phyloP scores from a whole-genome alignment of 1,140 invertebrate species.

The Phymorhynchus buccinoides region DNA sequence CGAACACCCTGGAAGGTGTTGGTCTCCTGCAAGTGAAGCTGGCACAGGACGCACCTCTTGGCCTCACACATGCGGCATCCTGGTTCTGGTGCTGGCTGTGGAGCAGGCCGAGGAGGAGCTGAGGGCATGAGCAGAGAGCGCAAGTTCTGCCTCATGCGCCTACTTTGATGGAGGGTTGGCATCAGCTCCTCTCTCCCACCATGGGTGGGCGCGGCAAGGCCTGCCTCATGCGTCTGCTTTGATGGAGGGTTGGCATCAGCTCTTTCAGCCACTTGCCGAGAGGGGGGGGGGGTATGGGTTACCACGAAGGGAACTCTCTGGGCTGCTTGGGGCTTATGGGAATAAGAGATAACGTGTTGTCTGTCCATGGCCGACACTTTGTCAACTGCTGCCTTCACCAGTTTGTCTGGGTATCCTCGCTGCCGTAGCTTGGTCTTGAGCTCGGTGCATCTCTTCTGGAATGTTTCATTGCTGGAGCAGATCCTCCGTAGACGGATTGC shows the following conservation, averaged over 20 bases:
- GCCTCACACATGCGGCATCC: not conserved
- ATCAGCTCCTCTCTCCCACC: not conserved
- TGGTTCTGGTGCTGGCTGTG: not conserved
- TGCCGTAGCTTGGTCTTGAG: not conserved
- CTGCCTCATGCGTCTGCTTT: not conserved
- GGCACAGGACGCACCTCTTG: not conserved
- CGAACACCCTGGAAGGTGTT: not conserved
- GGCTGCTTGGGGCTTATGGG: too few relatives aligned
- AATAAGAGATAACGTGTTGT: not conserved
- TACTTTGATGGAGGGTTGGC: not conserved
- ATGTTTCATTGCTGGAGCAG: not conserved
- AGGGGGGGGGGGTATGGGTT: not conserved
- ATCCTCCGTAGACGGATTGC: not conserved
- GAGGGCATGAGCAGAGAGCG: not conserved
- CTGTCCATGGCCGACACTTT: not conserved
- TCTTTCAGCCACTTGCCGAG: not conserved
- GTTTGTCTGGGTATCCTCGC: not conserved
- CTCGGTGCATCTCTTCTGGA: not conserved
- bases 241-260: not conserved
- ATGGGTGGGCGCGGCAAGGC: not conserved
- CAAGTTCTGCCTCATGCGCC: too few relatives aligned
- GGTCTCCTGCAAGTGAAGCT: not conserved
- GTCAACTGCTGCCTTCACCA: not conserved
- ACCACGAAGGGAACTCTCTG: not conserved
- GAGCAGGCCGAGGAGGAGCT: not conserved